Base-by-base conservation (phyloP, 1,140 invertebrate species). In the Popillia japonica region DNA sequence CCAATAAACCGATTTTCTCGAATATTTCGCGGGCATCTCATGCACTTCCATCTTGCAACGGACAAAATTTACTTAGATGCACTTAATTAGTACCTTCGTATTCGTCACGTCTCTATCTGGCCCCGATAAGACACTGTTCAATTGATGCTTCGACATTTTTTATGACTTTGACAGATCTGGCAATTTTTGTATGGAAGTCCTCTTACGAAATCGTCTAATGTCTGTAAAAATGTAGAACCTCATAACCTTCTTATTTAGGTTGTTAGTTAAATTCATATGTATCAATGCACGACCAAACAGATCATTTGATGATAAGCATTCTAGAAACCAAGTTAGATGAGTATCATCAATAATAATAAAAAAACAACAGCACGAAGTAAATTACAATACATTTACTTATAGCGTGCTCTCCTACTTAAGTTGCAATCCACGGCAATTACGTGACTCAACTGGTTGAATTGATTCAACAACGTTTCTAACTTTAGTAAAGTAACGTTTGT, bases 1-100 rank as follows among this genome's bases (percentile, higher is more conserved):
- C 61, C 61, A 68, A 68, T 68, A 68, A 68, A 68, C 61, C 61
- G 61, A 68, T 68, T 68, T 68, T 68, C 61, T 68, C 20, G 61
- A 68, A 68, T 34, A 34, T 68, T 68, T 68, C 61, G 61, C 61
- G 61, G 22, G 61, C 22, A 68, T 68, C 22, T 34, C 8, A 68
- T 11, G 22, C 22, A 20, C 22, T 68, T 27, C 8, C 61, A 68
- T 34, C 61, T 68, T 68, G 20, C 22, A 27, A 27, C 9, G 61
- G 22, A 3, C 27, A 34, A 23, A 14, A 27, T 68, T 68, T 23
- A 68, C 22, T 68, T 22, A 34, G 10, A 2, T 48, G 10, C 20
- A 68, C 27, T 68, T 34, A 68, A 68, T 68, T 68, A 68, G 9
- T 68, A 68, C 61, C 61, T 68, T 68, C 20, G 61, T 14, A 68